A percentile compares a stretch with the other conserved stretches of the same genome.
Evolutionary conservation across 2,888 invertebrate species (phyloP).

Genomic region (Scelioninae gen. 1): DNA sequence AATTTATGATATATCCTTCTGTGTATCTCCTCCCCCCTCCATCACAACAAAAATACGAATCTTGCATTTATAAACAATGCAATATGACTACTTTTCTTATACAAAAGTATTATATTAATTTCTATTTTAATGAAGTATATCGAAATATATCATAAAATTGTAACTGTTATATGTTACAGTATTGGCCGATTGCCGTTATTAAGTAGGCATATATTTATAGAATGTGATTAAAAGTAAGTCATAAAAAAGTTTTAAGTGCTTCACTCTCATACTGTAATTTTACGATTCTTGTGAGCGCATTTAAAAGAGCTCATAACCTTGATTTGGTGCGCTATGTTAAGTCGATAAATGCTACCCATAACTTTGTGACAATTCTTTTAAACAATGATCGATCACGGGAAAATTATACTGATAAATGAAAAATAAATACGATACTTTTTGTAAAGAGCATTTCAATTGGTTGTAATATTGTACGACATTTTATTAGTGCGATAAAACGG

Average conservation of each 20-base stretch:
- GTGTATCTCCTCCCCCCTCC: too few species aligned
- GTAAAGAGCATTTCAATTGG: too few species aligned
- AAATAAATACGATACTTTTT: too few species aligned
- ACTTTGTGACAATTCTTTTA: slow-evolving; percentile 17
- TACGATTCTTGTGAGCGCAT: slow-evolving; percentile 15
- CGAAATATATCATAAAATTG: not conserved
- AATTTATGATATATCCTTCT: too few species aligned
- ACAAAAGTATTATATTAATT: not conserved
- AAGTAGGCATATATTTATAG: slow-evolving; percentile 9
- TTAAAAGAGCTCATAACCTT: slow-evolving; percentile 34
- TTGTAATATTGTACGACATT: too few species aligned
- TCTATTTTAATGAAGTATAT: not conserved
- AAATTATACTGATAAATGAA: slow-evolving; percentile 3
- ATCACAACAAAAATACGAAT: too few species aligned
- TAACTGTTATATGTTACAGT: not conserved
- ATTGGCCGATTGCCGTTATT: not conserved
- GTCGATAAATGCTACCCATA: slow-evolving; percentile 18
- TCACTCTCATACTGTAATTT: slow-evolving; percentile 7
- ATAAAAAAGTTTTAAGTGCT: slow-evolving; percentile 10
- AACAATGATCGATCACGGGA: too few species aligned
- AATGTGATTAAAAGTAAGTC: slow-evolving; percentile 28
- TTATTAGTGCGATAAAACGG: not conserved
- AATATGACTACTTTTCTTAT: too few species aligned
- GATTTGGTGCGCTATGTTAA: slow-evolving; percentile 7
- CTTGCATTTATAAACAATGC: too few species aligned